Base-by-base conservation (phyloP, 1,140 invertebrate genomes). In the Drosophila rhopaloa region DNA sequence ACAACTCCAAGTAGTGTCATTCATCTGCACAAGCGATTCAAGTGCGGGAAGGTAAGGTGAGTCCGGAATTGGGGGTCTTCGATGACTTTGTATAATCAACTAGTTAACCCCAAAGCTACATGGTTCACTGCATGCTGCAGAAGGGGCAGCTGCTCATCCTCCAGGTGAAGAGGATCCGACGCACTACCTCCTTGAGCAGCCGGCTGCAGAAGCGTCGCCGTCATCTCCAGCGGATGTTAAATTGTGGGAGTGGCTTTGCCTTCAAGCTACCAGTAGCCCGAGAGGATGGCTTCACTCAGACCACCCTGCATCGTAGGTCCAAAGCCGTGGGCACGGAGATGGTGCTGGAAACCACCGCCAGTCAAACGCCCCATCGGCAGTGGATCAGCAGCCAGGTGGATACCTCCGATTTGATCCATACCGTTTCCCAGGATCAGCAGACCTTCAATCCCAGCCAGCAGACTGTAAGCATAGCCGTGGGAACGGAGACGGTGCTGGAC, bases 121-220 rank as follows among this genome's bases (percentile, higher is more conserved):
- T 68, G 9, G 11, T 86, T 11, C 75, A 61, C n/a, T 89, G 59
- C 35, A 53, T 56, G 7, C 37, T 86, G 48, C 47, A 44, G 5
- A 32, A 44, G 0, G 70, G 58, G 1, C 9, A 55, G 4, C 50
- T 86, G 32, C 44, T 43, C n/a, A 61, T 88, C 24, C 9, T 37
- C 0, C 62, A 62, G 6, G 13, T 62, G 7, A 68, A 48, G 11
- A 38, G 29, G 13, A 27, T 14, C 0, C 13, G 46, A 14, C 2
- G 4, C 11, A 7, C 40, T 10, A 5, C 19, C n/a, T 48, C 14
- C n/a, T 6, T 32, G 4, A 2, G 11, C 24, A 74, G 16, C 10
- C n/a, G 35, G 3, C 1, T 40, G 0, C 14, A 29, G 7, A 44
- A 16, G 10, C 54, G 47, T 5, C 41, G 24, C 0, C 41, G 41